phyloP scores from a whole-genome alignment of 2,888 invertebrate species.

The Cosmia pyralina region DNA sequence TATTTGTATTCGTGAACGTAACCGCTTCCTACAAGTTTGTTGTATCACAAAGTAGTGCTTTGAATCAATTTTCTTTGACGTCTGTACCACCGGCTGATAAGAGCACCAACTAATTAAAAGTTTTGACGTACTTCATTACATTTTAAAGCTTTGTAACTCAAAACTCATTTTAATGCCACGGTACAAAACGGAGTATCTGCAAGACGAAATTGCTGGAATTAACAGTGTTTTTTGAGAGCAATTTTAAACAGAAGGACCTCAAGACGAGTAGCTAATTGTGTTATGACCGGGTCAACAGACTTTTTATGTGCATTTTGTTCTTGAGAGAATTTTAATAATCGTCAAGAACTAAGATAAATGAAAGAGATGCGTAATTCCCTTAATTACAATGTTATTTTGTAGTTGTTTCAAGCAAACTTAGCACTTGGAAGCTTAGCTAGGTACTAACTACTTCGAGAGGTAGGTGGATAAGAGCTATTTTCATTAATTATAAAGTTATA shows the following conservation, averaged over 20 bases:
- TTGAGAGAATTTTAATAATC: slow-evolving; percentile 61
- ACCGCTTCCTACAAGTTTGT: slow-evolving; percentile 46
- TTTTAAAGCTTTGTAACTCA: slow-evolving; percentile 52
- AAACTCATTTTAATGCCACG: slow-evolving; percentile 32
- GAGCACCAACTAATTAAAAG: slow-evolving; percentile 61
- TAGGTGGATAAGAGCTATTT: slow-evolving; percentile 1
- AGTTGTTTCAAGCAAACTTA: slow-evolving; percentile 11
- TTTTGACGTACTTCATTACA: slow-evolving; percentile 48
- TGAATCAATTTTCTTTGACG: slow-evolving; percentile 59
- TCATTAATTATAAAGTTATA: slow-evolving; percentile 19
- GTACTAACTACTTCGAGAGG: slow-evolving; percentile 2
- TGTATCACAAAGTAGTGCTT: slow-evolving; percentile 55
- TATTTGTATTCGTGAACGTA: slow-evolving; percentile 53
- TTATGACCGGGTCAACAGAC: slow-evolving; percentile 69
- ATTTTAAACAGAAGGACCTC: slow-evolving; percentile 36
- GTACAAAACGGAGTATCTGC: slow-evolving; percentile 37
- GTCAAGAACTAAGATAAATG: slow-evolving; percentile 48
- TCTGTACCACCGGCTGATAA: slow-evolving; percentile 46
- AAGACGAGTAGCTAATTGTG: slow-evolving; percentile 67
- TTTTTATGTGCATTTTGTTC: slow-evolving; percentile 63
- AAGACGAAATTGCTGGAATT: slow-evolving; percentile 33
- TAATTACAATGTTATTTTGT: slow-evolving; percentile 23
- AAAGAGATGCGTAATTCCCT: slow-evolving; percentile 37
- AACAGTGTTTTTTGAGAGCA: slow-evolving; percentile 37
- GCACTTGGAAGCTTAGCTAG: slow-evolving; percentile 10